phyloP scores from a whole-genome alignment of 2,888 invertebrate genomes.

The Horisme vitalbata region DNA sequence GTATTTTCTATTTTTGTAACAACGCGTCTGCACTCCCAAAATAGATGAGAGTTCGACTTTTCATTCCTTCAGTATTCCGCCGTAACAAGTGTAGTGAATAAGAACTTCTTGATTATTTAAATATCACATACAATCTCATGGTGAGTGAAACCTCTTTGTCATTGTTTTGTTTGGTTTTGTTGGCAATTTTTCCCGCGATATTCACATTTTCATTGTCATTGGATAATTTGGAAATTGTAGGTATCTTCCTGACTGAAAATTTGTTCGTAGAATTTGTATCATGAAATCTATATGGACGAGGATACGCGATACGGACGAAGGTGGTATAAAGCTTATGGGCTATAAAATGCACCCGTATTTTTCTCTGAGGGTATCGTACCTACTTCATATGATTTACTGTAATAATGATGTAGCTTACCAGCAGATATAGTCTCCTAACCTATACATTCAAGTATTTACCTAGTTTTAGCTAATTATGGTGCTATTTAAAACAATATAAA shows the following conservation, averaged over 20 bases:
- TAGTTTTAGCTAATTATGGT: no score
- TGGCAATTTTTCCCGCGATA: slow-evolving; percentile 10
- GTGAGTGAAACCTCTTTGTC: slow-evolving; percentile 42
- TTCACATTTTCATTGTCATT: neutral
- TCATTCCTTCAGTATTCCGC: slow-evolving; percentile 51
- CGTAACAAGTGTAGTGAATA: slow-evolving; percentile 37
- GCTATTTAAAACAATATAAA: no score
- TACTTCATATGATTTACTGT: no score
- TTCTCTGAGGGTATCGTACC: slow-evolving; percentile 13
- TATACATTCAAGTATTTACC: no score
- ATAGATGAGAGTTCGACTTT: slow-evolving; percentile 65
- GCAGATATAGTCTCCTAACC: no score
- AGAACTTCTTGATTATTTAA: slow-evolving; percentile 11
- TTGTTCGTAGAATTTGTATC: slow-evolving; percentile 15
- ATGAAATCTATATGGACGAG: slow-evolving; percentile 67
- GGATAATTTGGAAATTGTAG: no score
- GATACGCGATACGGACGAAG: slow-evolving; percentile 45
- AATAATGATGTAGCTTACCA: no score
- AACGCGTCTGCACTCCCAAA: slow-evolving; percentile 67
- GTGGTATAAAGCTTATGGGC: slow-evolving; percentile 18
- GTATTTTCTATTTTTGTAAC: slow-evolving; percentile 66
- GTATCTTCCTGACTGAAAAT: neutral
- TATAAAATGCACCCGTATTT: slow-evolving; percentile 17
- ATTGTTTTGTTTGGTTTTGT: neutral
- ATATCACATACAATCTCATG: slow-evolving; percentile 33